Evolutionary conservation across 2,797 vertebrate species (phyloP), one percentile per base, ranked within the genome.

Genomic region (Neosilurus hyrtlii): DNA sequence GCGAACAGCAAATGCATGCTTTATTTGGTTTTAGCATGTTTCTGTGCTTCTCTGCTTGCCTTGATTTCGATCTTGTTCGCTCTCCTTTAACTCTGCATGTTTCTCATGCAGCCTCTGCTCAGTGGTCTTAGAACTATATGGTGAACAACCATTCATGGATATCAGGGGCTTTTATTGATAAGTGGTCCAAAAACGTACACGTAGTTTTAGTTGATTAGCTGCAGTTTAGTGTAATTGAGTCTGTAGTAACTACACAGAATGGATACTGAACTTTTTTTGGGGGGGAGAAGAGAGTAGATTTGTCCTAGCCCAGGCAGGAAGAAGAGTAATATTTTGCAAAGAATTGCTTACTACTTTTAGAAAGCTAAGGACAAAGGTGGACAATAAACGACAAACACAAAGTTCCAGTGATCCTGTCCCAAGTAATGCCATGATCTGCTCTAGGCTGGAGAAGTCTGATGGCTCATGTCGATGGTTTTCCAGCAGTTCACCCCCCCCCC

Each of bases 1-100:
- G 86, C 82, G 72, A 88, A 88, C 75, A 90, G 85, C 86, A 90
- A 79, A 85, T 90, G 89, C 89, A 90, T 90, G 89, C 88, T 87
- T 89, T 80, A 82, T 88, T 89, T 88, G 57, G 18, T 81, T 88
- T 84, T 86, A 76, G 87, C 88, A 88, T 88, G 89, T 86, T 86
- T 87, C 82, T 87, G 89, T 89, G 84, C 83, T 87, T 86, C 63
- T 79, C 82, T 86, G 87, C 86, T 87, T 86, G 83, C 86, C 82
- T 85, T 78, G 83, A 85, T 87, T 86, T 87, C 77, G 30, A 78
- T 86, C 86, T 85, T 86, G 86, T 81, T 89, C 81, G 85, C 77
- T 82, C 78, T 88, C 84, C 86, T 86, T 89, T 87, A 88, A 86
- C 79, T 80, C 26, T 86, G 85, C 86, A 89, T 88, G 87, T 86